Conservation (phyloP, 2,888 invertebrate genomes). For the Acleris sparsana region DNA sequence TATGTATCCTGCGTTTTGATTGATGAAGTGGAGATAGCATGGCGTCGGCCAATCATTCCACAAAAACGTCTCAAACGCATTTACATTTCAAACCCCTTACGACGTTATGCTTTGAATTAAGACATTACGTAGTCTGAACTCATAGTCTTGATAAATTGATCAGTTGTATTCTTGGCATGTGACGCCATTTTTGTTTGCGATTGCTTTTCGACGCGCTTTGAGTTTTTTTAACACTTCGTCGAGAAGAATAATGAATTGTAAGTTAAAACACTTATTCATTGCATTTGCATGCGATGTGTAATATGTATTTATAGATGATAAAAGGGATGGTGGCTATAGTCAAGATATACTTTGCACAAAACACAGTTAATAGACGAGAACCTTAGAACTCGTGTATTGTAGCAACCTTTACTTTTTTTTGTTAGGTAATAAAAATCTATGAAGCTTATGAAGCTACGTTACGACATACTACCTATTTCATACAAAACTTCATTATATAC, state of each 20-base stretch:
- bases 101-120: not conserved
- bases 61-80: conserved; percentile 4
- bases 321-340: not conserved
- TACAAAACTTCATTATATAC: too few relatives aligned
- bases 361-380: too few relatives aligned
- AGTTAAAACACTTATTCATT: not conserved
- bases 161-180: conserved; percentile 64
- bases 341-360: too few relatives aligned
- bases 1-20: conserved; percentile 80
- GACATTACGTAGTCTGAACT: conserved; percentile 61
- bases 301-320: not conserved
- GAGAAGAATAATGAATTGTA: conserved; percentile 19
- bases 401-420: too few relatives aligned
- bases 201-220: conserved; percentile 52
- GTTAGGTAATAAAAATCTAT: too few relatives aligned
- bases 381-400: too few relatives aligned
- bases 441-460: too few relatives aligned
- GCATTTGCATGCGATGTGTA: not conserved
- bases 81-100: conserved; percentile 4
- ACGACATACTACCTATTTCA: too few relatives aligned
- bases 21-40: conserved; percentile 71
- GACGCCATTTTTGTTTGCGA: conserved; percentile 58
- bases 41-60: conserved; percentile 47
- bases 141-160: conserved; percentile 70
- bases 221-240: conserved; percentile 29